A percentile compares a stretch with the other conserved stretches of the same genome.
These are phyloP conservation scores for Lycodopsis pacificus DNA, from an alignment of 2,797 vertebrate species.

Conservation along the genomic window DNA sequence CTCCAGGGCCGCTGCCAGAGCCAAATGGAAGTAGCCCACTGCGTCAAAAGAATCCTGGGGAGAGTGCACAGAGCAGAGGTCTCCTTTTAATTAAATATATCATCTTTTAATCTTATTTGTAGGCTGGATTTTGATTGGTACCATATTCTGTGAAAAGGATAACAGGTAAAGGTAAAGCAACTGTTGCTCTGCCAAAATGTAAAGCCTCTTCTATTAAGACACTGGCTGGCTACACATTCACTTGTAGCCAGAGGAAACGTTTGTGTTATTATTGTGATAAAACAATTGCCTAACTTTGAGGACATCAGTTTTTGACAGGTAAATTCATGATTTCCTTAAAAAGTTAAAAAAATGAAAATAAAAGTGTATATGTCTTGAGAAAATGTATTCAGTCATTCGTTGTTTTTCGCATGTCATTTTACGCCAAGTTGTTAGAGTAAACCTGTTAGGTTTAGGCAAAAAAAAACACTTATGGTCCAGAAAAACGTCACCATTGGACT, in stretches of 20 bases:
- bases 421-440: too few species aligned
- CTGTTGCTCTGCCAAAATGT: neutral
- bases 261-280: neutral
- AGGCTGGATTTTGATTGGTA: neutral
- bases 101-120: neutral
- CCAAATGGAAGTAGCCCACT: constrained; percentile 91
- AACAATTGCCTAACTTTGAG: neutral
- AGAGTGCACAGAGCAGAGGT: constrained; percentile 6
- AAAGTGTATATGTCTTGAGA: neutral
- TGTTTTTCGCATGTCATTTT: too few species aligned
- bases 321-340: too few species aligned
- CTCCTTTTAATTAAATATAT: neutral
- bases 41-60: constrained; percentile 93
- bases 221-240: neutral
- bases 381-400: too few species aligned
- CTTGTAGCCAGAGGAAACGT: neutral
- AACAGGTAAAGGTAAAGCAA: neutral
- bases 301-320: neutral
- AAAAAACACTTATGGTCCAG: neutral
- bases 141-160: neutral
- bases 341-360: too few species aligned
- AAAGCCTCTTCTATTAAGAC: neutral
- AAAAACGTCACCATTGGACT: neutral
- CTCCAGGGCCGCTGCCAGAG: constrained; percentile 91
- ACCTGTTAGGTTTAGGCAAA: too few species aligned